Base-by-base conservation (phyloP, 2,888 invertebrate genomes). In the Scrobipalpa atriplicella region DNA sequence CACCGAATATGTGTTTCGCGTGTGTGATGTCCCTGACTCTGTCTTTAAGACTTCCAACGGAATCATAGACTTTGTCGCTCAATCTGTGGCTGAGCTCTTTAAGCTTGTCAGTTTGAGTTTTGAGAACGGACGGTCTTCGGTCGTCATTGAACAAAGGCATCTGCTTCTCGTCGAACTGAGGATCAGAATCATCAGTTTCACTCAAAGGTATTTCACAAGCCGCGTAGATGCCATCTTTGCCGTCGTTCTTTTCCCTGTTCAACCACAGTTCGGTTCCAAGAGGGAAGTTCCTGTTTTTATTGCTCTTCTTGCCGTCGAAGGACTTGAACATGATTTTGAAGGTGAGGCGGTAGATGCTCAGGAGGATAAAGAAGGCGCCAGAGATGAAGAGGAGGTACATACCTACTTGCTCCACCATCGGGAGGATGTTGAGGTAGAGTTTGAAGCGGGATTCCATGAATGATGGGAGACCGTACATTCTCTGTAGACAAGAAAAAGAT, bases 341-440 rank as follows among this genome's bases (percentile, higher is more conserved):
- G 1, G 91, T 87, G 0, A 92, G 75, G 39, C 86, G 84, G 79
- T 91, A 90, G 54, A 89, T 79, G 0, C 95, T 84, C 11, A 94
- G 83, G 60, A 94, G 82, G 0, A 94, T 81, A 10, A 95, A 84
- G 39, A 94, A 84, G 0, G 92, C 72, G 0, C 91, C 90, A 0
- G 94, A 93, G 0, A 91, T 71, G 54, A 94, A 82, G 70, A 95
- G 91, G 0, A 92, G 62, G 76, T 95, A 95, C 85, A 94, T 94
- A 0, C 92, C 78, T 0, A 83, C 85, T 67, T 90, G 86, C 80
- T 96, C 95, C 0, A 94, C 90, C 0, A 94, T 75, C 0, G 97
- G 97, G 2, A 96, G 80, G 6, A 96, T 92, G 78, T 96, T 95
- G 5, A 97, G 85, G 81, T 97, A 97, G 11, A 97, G 83, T 70